These are phyloP conservation scores for Plebejus argus DNA, from an alignment of 2,888 invertebrate genomes.

Conservation along the genomic window DNA sequence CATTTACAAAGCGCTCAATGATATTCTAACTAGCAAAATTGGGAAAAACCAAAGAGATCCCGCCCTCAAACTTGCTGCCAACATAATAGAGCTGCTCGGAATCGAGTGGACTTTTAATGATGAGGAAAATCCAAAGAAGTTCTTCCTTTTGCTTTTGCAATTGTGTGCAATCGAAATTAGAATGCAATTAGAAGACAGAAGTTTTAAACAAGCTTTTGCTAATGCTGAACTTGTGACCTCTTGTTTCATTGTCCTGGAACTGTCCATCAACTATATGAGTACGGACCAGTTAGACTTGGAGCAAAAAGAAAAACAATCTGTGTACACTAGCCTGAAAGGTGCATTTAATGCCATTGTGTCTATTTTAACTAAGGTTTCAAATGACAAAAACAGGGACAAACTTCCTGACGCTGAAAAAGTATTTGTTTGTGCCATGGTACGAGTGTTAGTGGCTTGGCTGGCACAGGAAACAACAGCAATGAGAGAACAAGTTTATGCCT, in stretches of 20 bases:
- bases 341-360: slow-evolving; percentile 91
- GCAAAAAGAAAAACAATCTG: slow-evolving; percentile 93
- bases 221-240: slow-evolving; percentile 90
- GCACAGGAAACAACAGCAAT: slow-evolving; percentile 94
- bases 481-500: slow-evolving; percentile 89
- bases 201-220: slow-evolving; percentile 87
- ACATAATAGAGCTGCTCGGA: slow-evolving; percentile 89
- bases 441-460: slow-evolving; percentile 93
- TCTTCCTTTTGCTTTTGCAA: slow-evolving; percentile 90
- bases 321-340: slow-evolving; percentile 94
- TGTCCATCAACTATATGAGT: slow-evolving; percentile 89
- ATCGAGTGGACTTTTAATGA: slow-evolving; percentile 92
- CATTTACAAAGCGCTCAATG: slow-evolving; percentile 89
- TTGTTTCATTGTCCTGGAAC: slow-evolving; percentile 90
- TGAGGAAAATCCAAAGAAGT: slow-evolving; percentile 90
- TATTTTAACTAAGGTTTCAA: slow-evolving; percentile 86
- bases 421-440: slow-evolving; percentile 91
- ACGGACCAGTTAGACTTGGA: slow-evolving; percentile 91
- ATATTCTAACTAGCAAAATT: slow-evolving; percentile 92
- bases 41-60: slow-evolving; percentile 94
- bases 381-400: slow-evolving; percentile 87
- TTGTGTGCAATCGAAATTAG: slow-evolving; percentile 95
- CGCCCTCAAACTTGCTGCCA: slow-evolving; percentile 90
- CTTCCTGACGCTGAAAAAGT: slow-evolving; percentile 86
- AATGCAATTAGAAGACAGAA: slow-evolving; percentile 95